These are phyloP conservation scores for Ceratotherium simum DNA, from an alignment of 2,113 vertebrate species.

Conservation along the genomic window DNA sequence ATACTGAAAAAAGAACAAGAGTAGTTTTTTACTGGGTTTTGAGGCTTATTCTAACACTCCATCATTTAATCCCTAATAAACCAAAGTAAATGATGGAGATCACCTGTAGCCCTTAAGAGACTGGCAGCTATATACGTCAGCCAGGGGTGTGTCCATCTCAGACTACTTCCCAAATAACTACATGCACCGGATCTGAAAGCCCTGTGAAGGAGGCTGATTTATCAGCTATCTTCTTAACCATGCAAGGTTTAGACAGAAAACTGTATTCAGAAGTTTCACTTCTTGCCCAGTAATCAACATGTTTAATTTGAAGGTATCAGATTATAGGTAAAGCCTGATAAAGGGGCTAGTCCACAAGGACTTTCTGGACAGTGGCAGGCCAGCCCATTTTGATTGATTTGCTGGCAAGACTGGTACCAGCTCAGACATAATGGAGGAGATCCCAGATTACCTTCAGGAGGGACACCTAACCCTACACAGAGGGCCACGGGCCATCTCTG, in stretches of 20 bases:
- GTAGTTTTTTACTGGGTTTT: background rate
- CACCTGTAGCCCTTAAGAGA: background rate
- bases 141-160: background rate
- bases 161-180: background rate
- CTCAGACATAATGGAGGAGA: background rate
- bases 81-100: background rate
- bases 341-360: background rate
- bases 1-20: background rate
- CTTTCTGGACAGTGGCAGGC: background rate
- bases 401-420: background rate
- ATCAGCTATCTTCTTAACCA: background rate
- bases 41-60: background rate
- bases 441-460: background rate
- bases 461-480: background rate
- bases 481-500: background rate
- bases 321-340: background rate
- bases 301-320: background rate
- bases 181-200: background rate
- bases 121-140: background rate
- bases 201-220: background rate
- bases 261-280: background rate
- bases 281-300: background rate
- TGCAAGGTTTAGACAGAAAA: background rate
- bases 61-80: slow-evolving; percentile 2
- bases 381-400: background rate